These are phyloP conservation scores for Trichomycterus rosablanca DNA, from an alignment of 2,113 vertebrate genomes.

Conservation along the genomic window DNA sequence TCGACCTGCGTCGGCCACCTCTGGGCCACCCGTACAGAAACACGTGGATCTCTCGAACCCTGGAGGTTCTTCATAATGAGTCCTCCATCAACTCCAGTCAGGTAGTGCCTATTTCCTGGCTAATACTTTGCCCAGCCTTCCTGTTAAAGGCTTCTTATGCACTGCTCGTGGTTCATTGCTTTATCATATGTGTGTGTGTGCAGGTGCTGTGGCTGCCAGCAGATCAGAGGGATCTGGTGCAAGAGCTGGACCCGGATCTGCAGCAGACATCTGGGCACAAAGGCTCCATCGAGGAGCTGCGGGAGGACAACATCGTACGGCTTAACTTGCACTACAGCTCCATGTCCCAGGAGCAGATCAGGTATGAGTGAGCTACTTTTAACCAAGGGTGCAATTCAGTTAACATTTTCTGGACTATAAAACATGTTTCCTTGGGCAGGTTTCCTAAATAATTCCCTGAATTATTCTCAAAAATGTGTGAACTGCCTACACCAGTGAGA, in stretches of 20 bases:
- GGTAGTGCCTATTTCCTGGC: slow-evolving; percentile 57
- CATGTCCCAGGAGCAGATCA: slow-evolving; percentile 75
- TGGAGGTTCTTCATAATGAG: slow-evolving; percentile 70
- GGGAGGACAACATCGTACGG: slow-evolving; percentile 62
- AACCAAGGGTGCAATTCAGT: too few relatives aligned
- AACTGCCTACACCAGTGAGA: too few relatives aligned
- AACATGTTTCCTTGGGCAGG: too few relatives aligned
- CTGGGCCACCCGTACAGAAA: slow-evolving; percentile 73
- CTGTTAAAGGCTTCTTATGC: background rate
- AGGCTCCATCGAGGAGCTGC: slow-evolving; percentile 65
- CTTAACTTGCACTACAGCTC: slow-evolving; percentile 82
- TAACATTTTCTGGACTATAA: too few relatives aligned
- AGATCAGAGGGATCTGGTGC: slow-evolving; percentile 63
- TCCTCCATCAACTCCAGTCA: slow-evolving; percentile 72
- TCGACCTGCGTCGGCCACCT: slow-evolving; percentile 81
- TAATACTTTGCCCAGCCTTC: too few relatives aligned
- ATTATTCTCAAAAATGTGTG: too few relatives aligned
- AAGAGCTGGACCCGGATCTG: slow-evolving; percentile 66
- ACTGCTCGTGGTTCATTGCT: background rate
- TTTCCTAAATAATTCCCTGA: too few relatives aligned
- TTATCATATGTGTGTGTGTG: too few relatives aligned
- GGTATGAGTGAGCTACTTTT: slow-evolving; percentile 54
- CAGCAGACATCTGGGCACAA: slow-evolving; percentile 71
- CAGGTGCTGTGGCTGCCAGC: slow-evolving; percentile 80
- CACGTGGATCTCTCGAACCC: slow-evolving; percentile 67